A percentile compares a stretch with the other conserved stretches of the same genome.
Evolutionary conservation across 1,140 invertebrate genomes (phyloP).

Genomic region (Drosophila watanabei): DNA sequence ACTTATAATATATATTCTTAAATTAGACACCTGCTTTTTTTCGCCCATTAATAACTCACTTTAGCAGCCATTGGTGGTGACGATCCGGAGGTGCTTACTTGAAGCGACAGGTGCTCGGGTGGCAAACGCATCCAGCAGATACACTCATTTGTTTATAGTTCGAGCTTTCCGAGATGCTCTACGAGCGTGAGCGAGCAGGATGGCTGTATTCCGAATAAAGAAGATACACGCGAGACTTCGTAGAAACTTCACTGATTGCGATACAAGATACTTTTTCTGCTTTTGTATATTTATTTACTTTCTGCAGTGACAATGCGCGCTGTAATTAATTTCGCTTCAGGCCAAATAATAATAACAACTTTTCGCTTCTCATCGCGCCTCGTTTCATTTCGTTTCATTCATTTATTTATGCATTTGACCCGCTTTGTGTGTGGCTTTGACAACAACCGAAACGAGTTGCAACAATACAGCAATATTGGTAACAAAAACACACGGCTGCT

Average conservation of each 20-base stretch:
- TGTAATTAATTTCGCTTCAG: slow-evolving; percentile 55
- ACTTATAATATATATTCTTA: not conserved
- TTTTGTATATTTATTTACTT: slow-evolving; percentile 3
- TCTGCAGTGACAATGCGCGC: slow-evolving; percentile 37
- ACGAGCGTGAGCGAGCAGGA: slow-evolving; percentile 44
- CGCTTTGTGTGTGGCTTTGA: slow-evolving; percentile 68
- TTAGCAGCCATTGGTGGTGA: slow-evolving; percentile 73
- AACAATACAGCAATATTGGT: slow-evolving; percentile 41
- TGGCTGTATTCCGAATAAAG: slow-evolving; percentile 47
- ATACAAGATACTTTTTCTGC: not conserved
- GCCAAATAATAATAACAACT: slow-evolving; percentile 41
- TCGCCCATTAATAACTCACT: slow-evolving; percentile 46
- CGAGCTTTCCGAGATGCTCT: slow-evolving; percentile 43
- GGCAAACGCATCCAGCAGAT: slow-evolving; percentile 44
- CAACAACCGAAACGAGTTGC: slow-evolving; percentile 60
- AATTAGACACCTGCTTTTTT: no score
- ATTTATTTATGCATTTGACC: slow-evolving; percentile 78
- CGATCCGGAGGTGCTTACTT: slow-evolving; percentile 19
- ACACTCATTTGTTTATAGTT: slow-evolving; percentile 37
- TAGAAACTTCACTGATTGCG: slow-evolving; percentile 49
- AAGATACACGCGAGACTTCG: slow-evolving; percentile 26
- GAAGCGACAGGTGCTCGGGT: slow-evolving; percentile 60
- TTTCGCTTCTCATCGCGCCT: slow-evolving; percentile 52
- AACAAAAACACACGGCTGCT: slow-evolving; percentile 28
- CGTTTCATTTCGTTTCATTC: slow-evolving; percentile 57